These are phyloP conservation scores for Phoenicopterus ruber DNA, from an alignment of 2,113 vertebrate species.

Conservation along the genomic window DNA sequence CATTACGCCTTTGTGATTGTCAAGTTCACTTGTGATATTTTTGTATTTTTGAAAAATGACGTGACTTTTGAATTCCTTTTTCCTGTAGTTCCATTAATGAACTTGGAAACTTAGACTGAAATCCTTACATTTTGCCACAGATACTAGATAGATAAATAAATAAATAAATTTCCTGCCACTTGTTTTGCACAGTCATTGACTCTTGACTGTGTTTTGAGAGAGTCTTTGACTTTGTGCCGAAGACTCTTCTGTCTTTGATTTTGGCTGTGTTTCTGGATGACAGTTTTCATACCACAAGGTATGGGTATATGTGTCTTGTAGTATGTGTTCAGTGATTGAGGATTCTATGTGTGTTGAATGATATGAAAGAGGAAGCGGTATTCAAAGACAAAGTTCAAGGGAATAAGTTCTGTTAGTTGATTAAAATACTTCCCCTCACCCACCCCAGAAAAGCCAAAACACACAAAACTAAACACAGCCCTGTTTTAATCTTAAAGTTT, in stretches of 20 bases:
- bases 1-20: neutral
- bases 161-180: neutral
- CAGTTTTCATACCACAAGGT: neutral
- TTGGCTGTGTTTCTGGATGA: neutral
- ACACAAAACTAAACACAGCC: neutral
- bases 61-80: neutral
- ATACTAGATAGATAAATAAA: neutral
- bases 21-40: neutral
- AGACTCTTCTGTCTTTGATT: neutral
- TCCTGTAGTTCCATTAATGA: neutral
- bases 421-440: neutral
- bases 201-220: neutral
- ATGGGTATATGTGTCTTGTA: neutral
- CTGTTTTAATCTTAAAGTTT: neutral
- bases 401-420: neutral
- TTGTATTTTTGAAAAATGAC: neutral
- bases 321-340: neutral
- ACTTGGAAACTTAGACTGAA: neutral
- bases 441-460: neutral
- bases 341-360: neutral
- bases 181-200: neutral
- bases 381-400: neutral
- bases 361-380: rapidly evolving
- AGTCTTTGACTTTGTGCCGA: neutral
- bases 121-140: neutral